phyloP scores from a whole-genome alignment of 2,113 vertebrate genomes.

The Poicephalus meyeri region DNA sequence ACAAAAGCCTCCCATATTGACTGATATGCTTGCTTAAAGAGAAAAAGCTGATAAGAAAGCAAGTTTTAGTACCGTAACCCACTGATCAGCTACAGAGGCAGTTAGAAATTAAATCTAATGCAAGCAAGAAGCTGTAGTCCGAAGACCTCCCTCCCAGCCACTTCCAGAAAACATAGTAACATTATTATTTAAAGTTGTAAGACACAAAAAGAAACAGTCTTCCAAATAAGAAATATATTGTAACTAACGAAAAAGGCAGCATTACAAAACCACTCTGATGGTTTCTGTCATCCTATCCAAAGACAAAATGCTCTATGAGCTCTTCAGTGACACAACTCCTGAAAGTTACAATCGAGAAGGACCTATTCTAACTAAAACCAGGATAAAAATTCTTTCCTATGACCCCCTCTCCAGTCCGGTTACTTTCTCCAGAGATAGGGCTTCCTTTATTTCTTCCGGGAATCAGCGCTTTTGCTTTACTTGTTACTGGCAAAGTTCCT shows the following conservation, averaged over 20 bases:
- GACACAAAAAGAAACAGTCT: neutral
- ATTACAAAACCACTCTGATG: rapidly evolving
- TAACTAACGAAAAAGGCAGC: neutral
- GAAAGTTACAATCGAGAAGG: neutral
- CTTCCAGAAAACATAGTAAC: neutral
- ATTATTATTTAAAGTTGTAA: neutral
- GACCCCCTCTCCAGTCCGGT: neutral
- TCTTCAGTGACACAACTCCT: rapidly evolving
- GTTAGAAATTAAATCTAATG: neutral
- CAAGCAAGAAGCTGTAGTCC: neutral
- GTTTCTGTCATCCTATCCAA: neutral
- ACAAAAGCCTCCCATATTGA: neutral
- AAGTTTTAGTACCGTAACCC: neutral
- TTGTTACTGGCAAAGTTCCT: neutral
- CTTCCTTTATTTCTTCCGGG: neutral
- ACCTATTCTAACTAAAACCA: neutral
- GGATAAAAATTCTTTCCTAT: neutral
- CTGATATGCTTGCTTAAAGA: neutral
- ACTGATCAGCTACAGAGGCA: neutral
- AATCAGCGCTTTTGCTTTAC: neutral
- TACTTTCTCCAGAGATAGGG: neutral
- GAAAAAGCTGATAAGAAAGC: neutral
- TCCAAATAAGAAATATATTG: neutral
- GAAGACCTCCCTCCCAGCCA: neutral
- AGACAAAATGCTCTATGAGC: neutral